These are phyloP conservation scores for Priocnemis perturbator DNA, from an alignment of 2,888 invertebrate species.

Conservation along the genomic window DNA sequence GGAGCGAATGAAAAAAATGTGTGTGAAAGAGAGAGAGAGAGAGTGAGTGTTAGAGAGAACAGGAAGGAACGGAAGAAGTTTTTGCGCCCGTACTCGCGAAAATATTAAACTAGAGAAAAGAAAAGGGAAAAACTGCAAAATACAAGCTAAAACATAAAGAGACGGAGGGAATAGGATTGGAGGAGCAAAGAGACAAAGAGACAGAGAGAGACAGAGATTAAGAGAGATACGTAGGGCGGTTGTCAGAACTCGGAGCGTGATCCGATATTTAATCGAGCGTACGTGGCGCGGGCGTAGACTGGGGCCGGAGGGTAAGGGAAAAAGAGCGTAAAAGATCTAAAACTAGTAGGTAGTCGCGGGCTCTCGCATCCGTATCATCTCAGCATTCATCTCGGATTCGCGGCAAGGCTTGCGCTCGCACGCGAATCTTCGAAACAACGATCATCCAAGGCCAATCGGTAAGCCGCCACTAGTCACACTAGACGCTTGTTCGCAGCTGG, in stretches of 20 bases:
- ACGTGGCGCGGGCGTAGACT: slow-evolving; percentile 9
- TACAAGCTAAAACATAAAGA: too few species aligned
- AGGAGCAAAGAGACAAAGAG: not conserved
- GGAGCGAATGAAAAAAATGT: not conserved
- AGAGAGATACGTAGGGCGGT: slow-evolving; percentile 50
- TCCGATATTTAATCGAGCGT: slow-evolving; percentile 9
- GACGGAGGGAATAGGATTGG: too few species aligned
- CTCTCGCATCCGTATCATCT: too few species aligned
- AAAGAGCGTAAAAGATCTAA: slow-evolving; percentile 4
- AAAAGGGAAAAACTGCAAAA: not conserved
- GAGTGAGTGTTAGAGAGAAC: not conserved
- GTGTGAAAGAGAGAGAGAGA: not conserved
- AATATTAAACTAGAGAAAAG: not conserved
- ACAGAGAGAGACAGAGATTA: slow-evolving; percentile 9
- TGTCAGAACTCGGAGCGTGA: slow-evolving; percentile 54
- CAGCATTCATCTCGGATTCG: too few species aligned
- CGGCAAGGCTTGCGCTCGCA: not conserved
- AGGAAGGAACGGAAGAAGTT: not conserved
- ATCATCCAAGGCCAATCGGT: not conserved
- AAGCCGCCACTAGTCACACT: too few species aligned
- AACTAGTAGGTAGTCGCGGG: too few species aligned
- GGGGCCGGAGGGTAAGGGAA: slow-evolving; percentile 12
- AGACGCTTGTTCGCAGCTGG: too few species aligned
- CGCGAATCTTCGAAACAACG: not conserved
- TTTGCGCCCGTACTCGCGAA: not conserved